phyloP scores from a whole-genome alignment of 2,113 vertebrate species.

The Stercorarius parasiticus region DNA sequence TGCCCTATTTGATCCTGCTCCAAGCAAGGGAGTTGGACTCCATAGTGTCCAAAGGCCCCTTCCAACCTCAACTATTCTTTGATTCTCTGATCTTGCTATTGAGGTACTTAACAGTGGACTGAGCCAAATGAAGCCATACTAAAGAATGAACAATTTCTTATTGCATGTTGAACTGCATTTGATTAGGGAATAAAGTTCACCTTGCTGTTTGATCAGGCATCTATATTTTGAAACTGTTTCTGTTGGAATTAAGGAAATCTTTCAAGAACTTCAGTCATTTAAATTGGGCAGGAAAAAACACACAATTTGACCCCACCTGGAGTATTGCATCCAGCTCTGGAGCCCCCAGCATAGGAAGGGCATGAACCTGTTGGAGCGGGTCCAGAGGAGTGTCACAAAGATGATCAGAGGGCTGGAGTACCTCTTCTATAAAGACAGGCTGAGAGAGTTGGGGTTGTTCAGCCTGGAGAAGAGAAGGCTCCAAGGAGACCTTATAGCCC shows the following conservation, averaged over 20 bases:
- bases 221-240: not conserved
- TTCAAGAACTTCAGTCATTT: not conserved
- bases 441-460: not conserved
- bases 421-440: not conserved
- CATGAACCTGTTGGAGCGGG: not conserved
- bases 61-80: rapidly evolving
- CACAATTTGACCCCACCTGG: not conserved
- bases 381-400: not conserved
- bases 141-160: not conserved
- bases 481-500: not conserved
- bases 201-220: not conserved
- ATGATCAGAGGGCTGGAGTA: not conserved
- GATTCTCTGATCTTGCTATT: not conserved
- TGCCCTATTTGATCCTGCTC: not conserved
- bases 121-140: not conserved
- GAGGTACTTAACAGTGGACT: not conserved
- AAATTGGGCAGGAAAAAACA: not conserved
- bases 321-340: not conserved
- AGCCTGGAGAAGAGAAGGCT: not conserved
- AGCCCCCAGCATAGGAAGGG: not conserved
- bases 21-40: not conserved
- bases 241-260: not conserved
- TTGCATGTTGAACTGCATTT: not conserved
- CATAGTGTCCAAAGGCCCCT: not conserved
- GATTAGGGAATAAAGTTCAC: not conserved